phyloP scores from a whole-genome alignment of 92 coral and sea anemone genomes.

The Umimayanthus chanpuru region DNA sequence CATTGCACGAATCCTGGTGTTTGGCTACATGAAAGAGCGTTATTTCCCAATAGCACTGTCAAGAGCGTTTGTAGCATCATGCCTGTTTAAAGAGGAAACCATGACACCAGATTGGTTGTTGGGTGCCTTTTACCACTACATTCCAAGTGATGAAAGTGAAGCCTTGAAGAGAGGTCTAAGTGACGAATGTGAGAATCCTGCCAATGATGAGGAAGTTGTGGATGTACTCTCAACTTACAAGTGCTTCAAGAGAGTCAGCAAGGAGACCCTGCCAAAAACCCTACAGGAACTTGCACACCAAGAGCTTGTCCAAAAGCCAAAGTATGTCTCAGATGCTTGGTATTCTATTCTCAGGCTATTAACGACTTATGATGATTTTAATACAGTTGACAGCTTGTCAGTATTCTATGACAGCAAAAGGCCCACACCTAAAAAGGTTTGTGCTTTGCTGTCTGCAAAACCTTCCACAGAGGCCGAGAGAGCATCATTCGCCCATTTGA shows the following conservation, averaged over 20 bases:
- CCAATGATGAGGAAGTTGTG: conserved; percentile 19
- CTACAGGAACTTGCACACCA: conserved; percentile 31
- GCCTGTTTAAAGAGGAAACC: conserved; percentile 14
- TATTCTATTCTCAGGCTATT: not conserved
- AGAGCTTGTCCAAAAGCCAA: conserved; percentile 12
- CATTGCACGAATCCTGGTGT: conserved; percentile 40
- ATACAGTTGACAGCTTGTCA: conserved; percentile 2
- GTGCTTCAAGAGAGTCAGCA: conserved; percentile 19
- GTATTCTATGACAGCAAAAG: conserved; percentile 20
- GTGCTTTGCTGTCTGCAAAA: not conserved
- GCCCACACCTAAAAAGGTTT: conserved; percentile 12
- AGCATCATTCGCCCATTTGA: conserved; percentile 13
- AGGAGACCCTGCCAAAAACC: conserved; percentile 19
- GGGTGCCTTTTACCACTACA: conserved; percentile 28
- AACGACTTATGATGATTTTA: conserved; percentile 8
- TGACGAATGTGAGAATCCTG: conserved; percentile 28
- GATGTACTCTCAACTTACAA: conserved; percentile 23
- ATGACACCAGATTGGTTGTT: conserved; percentile 40
- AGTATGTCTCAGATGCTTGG: conserved; percentile 30
- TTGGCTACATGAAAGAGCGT: conserved; percentile 25
- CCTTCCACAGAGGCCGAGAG: conserved; percentile 15
- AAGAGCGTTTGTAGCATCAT: conserved; percentile 28
- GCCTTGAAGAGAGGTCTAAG: conserved; percentile 16
- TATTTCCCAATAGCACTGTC: conserved; percentile 32
- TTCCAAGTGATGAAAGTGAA: conserved; percentile 21